Evolutionary conservation across 1,140 invertebrate genomes (phyloP), one percentile per base, ranked within the genome.

Genomic region (Delia radicum): DNA sequence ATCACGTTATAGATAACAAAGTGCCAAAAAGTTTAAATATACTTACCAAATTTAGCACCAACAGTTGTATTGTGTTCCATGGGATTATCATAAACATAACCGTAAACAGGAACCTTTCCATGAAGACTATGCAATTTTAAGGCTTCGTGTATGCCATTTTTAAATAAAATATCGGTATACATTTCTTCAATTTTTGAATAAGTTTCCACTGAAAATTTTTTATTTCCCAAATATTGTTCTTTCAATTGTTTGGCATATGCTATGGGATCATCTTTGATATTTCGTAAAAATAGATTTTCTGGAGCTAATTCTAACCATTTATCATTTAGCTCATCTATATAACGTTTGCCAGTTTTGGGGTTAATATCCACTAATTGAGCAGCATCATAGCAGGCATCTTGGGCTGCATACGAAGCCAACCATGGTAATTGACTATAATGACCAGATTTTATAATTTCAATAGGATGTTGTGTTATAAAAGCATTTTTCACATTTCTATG

Each of bases 381-480:
- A 26, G 85, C 87, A 37, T 89, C 88, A 75, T 87, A 91, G 15
- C 90, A 81, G 73, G 88, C 89, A 81, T 90, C 89, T 77, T 89
- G 86, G 31, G 82, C 86, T 7, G 85, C 85, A n/a, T 88, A 85
- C 4, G 88, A 87, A n/a, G 85, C 87, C 3, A 90, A 78, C 87
- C 88, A 90, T 28, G 90, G 89, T 55, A 89, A 78, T 74, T 89
- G 87, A 7, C 87, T 82, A 7, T 84, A 87, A 48, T 88, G 79
- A n/a, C 88, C 88, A 8, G 82, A 83, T 61, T 79, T 78, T 0
- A 91, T 82, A 6, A 91, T 87, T 62, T 89, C 83, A 6, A 80
- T 78, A 0, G 90, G 90, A 21, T 85, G 65, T 48, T 87, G 76
- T 15, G 84, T 85, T 3, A 92, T 82, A 75, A 91, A 91, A 5